Evolutionary conservation across 2,797 vertebrate genomes (phyloP).

Genomic region (Cynopterus sphinx): DNA sequence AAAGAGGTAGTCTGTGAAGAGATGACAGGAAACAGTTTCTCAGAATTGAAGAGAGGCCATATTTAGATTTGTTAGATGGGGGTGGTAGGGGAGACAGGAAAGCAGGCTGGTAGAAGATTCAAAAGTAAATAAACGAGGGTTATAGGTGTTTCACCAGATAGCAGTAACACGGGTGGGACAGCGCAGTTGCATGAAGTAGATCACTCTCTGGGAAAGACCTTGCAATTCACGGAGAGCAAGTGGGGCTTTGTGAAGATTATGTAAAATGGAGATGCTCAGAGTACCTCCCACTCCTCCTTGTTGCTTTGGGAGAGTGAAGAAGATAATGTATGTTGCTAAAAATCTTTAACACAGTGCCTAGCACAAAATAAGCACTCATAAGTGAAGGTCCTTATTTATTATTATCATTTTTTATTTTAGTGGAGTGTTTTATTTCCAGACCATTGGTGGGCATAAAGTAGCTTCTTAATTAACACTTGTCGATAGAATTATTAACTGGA

Average conservation of each 20-base stretch:
- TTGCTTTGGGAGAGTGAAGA: not conserved
- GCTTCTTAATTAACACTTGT: not conserved
- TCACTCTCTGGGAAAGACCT: not conserved
- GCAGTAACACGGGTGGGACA: not conserved
- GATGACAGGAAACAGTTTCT: constrained; percentile 39
- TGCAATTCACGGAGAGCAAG: not conserved
- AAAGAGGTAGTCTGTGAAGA: constrained; percentile 52
- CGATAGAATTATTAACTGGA: not conserved
- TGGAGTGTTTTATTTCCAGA: not conserved
- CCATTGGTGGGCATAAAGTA: not conserved
- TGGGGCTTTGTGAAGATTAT: not conserved
- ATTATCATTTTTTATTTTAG: not conserved
- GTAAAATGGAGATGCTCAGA: not conserved
- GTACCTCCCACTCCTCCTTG: not conserved
- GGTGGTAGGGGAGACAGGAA: not conserved
- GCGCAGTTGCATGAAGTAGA: not conserved
- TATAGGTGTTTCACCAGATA: not conserved
- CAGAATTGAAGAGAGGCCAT: constrained; percentile 37
- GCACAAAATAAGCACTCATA: not conserved
- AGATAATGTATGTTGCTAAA: not conserved
- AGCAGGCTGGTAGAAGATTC: not conserved
- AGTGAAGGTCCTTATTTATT: not conserved
- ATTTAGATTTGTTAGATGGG: constrained; percentile 5
- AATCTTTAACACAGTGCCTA: not conserved
- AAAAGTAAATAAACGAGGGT: not conserved